Percentiles rank a stretch among this genome's conserved stretches.
Conservation (phyloP, 2,113 vertebrate species). For the Chamaea fasciata region DNA sequence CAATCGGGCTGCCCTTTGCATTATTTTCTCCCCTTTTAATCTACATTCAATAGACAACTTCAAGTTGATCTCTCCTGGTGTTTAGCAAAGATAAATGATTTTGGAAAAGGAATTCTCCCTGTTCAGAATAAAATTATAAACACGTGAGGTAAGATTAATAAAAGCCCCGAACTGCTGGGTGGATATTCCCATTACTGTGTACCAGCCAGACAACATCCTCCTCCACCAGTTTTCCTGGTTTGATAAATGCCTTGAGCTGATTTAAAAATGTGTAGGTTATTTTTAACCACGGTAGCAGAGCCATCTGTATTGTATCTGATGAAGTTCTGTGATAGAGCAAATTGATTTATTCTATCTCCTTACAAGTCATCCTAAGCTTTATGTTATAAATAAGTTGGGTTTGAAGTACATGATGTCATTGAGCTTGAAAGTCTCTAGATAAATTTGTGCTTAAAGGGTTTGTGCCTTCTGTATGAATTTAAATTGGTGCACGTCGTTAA, state of each 20-base stretch:
- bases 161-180: neutral
- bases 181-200: neutral
- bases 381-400: conserved; percentile 57
- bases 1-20: neutral
- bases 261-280: conserved; percentile 42
- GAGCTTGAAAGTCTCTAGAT: conserved; percentile 47
- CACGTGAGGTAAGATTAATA: neutral
- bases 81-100: neutral
- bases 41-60: neutral
- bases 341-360: conserved; percentile 64
- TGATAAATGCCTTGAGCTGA: conserved; percentile 56
- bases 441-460: conserved; percentile 46
- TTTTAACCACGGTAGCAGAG: conserved; percentile 51
- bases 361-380: conserved; percentile 48
- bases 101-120: neutral
- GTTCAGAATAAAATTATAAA: neutral
- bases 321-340: conserved; percentile 56
- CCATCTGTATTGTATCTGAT: conserved; percentile 68
- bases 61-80: neutral
- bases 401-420: conserved; percentile 60
- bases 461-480: conserved; percentile 32
- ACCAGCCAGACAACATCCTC: conserved; percentile 24
- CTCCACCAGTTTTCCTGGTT: neutral
- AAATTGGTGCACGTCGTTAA: neutral
- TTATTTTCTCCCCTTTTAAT: neutral